Base-by-base conservation (phyloP, 2,113 vertebrate genomes). In the Peucedramus taeniatus region DNA sequence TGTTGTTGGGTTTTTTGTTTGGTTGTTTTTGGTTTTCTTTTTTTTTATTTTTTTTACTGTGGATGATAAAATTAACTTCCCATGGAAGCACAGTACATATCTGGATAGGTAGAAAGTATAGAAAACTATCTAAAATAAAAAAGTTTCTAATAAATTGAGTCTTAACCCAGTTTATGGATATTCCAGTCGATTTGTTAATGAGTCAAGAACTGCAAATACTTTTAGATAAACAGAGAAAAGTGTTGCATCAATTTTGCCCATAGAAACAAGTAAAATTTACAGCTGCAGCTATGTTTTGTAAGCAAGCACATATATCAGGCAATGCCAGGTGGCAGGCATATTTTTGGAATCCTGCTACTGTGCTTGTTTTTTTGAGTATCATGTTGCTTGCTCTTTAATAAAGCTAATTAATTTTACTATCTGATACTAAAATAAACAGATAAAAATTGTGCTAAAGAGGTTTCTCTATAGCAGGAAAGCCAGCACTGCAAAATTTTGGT, bases 351-450 rank as follows among this genome's bases (percentile, higher is more conserved):
- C 40, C 44, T 94, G 30, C 56, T 90, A 56, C 59, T 93, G 42
- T 79, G 12, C 39, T 90, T 92, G 51, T 78, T 93, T 95, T 80
- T 71, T 90, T 89, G 71, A 96, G 40, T 53, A 70, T 86, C 28
- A 78, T 37, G 81, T 78, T 81, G 60, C 79, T 93, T 84, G 42
- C 56, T 94, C 42, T 90, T 95, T 94, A 90, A 83, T 87, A 94
- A 94, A 80, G 35, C 44, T 94, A 89, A 94, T 94, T 94, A 92
- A 90, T 95, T 80, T 93, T 83, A 66, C 82, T 90, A 83, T 82
- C 75, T 83, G 53, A 80, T 87, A 59, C 24, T 83, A 83, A 95
- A 93, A 78, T 80, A 87, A 92, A 86, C 71, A 94, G 78, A 91
- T 79, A 63, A 78, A 91, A 87, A 70, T 40, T 13, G 35, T 78